Conservation (phyloP, 2,797 vertebrate species). For the Leptodactylus fallax region DNA sequence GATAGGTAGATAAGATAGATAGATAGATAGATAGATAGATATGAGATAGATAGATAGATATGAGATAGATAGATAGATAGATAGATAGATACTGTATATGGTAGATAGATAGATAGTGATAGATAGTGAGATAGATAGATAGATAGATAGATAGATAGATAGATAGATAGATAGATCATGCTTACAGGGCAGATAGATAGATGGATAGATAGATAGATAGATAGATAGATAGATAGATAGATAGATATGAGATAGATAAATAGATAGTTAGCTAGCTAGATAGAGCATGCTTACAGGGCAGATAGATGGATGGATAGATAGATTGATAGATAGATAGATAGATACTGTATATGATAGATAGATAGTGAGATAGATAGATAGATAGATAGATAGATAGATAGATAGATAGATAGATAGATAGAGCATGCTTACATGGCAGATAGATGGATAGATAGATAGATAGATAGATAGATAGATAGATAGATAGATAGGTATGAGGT, state of each 20-base stretch:
- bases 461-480: neutral
- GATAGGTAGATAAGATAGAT: too few relatives aligned
- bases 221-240: neutral
- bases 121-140: neutral
- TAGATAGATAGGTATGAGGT: too few relatives aligned
- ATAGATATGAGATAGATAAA: neutral
- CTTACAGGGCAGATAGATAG: neutral
- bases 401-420: neutral
- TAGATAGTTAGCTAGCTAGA: too few relatives aligned
- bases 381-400: too few relatives aligned
- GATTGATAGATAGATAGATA: neutral
- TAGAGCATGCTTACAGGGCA: too few relatives aligned
- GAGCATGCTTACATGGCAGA: too few relatives aligned
- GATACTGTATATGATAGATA: neutral
- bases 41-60: neutral
- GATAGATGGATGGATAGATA: neutral
- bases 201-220: neutral
- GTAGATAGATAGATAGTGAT: neutral
- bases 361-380: neutral
- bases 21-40: neutral
- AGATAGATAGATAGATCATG: neutral
- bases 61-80: conserved; percentile 5
- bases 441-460: neutral
- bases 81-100: neutral
- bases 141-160: conserved; percentile 1